Evolutionary conservation across 2,797 vertebrate species (phyloP).

Genomic region (Channallabes apus): DNA sequence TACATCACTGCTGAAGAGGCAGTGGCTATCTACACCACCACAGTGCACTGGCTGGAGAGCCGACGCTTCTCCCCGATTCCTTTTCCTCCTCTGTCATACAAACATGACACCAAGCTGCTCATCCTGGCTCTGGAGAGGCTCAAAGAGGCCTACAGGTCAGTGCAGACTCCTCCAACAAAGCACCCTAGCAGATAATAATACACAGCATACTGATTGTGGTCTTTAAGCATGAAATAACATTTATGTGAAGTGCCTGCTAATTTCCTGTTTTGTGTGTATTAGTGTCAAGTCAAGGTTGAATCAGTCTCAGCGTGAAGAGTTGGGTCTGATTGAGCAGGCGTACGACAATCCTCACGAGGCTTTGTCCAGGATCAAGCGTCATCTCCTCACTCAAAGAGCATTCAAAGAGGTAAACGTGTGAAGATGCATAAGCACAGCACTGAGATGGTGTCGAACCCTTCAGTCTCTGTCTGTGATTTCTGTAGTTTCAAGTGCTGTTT

Average conservation of each 20-base stretch:
- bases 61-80: conserved; percentile 98
- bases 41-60: conserved; percentile 98
- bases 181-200: not conserved
- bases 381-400: conserved; percentile 97
- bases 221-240: not conserved
- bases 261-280: not conserved
- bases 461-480: not conserved
- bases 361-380: conserved; percentile 98
- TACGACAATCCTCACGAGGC: conserved; percentile 99
- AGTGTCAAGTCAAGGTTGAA: conserved; percentile 98
- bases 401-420: conserved; percentile 89
- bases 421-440: not conserved
- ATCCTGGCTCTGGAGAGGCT: conserved; percentile 96
- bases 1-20: conserved; percentile 99
- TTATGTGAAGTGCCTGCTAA: not conserved
- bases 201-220: not conserved
- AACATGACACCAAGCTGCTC: conserved; percentile 97
- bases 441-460: not conserved
- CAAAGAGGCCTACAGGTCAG: conserved; percentile 97
- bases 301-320: conserved; percentile 96
- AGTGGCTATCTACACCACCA: conserved; percentile 98
- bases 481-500: conserved; percentile 26
- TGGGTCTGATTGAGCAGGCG: conserved; percentile 97
- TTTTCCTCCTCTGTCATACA: conserved; percentile 96
- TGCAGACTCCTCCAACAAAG: not conserved